Evolutionary conservation across 2,797 vertebrate species (phyloP), one percentile per base, ranked within the genome.

Genomic region (Ctenochaetus hawaiiensis): DNA sequence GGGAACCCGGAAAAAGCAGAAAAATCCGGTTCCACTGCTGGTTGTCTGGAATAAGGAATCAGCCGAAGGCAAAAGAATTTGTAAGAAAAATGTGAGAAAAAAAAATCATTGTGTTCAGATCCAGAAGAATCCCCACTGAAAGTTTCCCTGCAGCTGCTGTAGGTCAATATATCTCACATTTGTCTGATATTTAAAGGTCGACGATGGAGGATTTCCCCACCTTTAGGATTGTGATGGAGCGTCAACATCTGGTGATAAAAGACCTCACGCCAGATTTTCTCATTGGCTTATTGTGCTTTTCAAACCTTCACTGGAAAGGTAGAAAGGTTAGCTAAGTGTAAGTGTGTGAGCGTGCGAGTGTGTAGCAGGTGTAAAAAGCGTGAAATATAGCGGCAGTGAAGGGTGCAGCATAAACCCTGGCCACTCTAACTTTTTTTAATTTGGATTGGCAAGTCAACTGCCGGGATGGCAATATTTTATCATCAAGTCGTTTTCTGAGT

Each of bases 371-470:
- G 61, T 82, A 34, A 79, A 72, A 87, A 80, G 52, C 39, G 13
- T 93, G 91, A 95, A 91, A 93, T 94, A 95, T 79, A 44, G 85
- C 52, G 0, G 37, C 60, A 51, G 64, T 80, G 82, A 90, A 82
- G 87, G 78, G 47, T 71, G 67, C 78, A 64, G 80, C 80, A 75
- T 88, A 92, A 91, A 92, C 30, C 85, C 87, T 67, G 77, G 82
- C 85, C 91, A 83, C 91, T 93, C 87, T 57, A 92, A 91, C 90
- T 91, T 95, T 94, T 93, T 94, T 85, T 90, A 90, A 94, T 93
- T 95, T 93, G 92, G 91, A 94, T 92, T 92, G 93, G 93, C 92
- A 92, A 92, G 90, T 89, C 86, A 84, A 75, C 84, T 87, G 85
- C 87, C 85, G 64, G 72, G 70, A 80, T 57, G 78, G 85, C 81